A percentile compares a stretch with the other conserved stretches of the same genome.
phyloP scores from a whole-genome alignment of 2,113 vertebrate species.

The Quiscalus mexicanus region DNA sequence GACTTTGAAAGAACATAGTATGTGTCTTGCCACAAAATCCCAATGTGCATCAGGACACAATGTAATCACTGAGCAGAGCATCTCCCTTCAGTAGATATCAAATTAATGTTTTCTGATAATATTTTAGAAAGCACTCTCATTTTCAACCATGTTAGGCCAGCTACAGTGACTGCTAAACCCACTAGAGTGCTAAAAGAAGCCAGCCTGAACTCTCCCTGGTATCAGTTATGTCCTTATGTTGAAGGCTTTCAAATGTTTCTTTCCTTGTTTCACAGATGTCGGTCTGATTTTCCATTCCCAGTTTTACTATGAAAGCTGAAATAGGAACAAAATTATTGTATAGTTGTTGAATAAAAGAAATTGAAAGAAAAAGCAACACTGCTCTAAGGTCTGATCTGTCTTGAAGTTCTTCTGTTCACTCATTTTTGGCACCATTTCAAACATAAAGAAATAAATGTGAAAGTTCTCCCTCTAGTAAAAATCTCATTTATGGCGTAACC shows the following conservation, averaged over 20 bases:
- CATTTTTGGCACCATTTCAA: background rate
- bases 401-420: background rate
- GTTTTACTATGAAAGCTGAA: background rate
- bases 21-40: background rate
- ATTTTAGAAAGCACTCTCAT: background rate
- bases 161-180: background rate
- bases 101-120: background rate
- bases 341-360: background rate
- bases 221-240: background rate
- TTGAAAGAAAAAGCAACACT: background rate
- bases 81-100: background rate
- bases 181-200: background rate
- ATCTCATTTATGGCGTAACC: background rate
- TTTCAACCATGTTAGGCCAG: background rate
- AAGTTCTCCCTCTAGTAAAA: background rate
- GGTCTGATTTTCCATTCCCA: background rate
- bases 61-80: background rate
- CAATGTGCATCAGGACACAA: background rate
- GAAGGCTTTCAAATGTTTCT: background rate
- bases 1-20: background rate
- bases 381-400: background rate
- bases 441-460: background rate
- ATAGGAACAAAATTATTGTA: background rate
- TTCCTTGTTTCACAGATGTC: background rate
- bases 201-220: background rate